Base-by-base conservation (phyloP, 92 coral and sea anemone species). In the Siderastrea siderea region DNA sequence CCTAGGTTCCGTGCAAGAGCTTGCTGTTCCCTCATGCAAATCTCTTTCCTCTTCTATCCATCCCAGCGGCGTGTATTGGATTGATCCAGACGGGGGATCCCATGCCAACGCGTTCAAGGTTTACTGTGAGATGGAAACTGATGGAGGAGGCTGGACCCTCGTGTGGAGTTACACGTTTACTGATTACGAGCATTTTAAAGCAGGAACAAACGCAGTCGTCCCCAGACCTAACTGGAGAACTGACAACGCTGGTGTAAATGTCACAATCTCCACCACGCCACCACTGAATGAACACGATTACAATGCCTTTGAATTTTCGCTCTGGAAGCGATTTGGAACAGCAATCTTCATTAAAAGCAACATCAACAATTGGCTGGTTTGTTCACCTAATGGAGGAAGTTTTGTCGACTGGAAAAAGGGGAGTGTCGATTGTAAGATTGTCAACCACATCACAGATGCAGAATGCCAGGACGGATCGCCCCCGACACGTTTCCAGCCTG, bases 1-100 rank as follows among this genome's bases (percentile, higher is more conserved):
- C 0, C 38, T 19, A 82, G 86, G 86, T 15, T 55, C 59, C 14
- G 59, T 72, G 1, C 79, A 43, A 52, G 2, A 13, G 3, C 12
- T 49, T 0, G 89, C 93, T 26, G 85, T 78, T 62, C n/a, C 78
- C 17, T 77, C 77, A 48, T 72, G 93, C 68, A 74, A 90, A n/a
- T 26, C 61, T 38, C 90, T 84, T 7, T 7, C 15, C 63, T 38
- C 78, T 80, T 7, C 8, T n/a, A 3, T 19, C 85, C 9, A 11
- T 78, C 17, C 82, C 92, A 11, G 38, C 38, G 88, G 91, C 44
- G 81, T 86, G 77, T 93, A 90, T 53, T 93, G 96, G 96, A 82
- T 93, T 48, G 85, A 90, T 62, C 96, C 94, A 0, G 76, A 73
- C 50, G 84, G 76, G 19, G 80, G 74, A 5, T 63, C 74, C 81